Conservation (phyloP, 2,113 vertebrate species). For the Syngnathus floridae region DNA sequence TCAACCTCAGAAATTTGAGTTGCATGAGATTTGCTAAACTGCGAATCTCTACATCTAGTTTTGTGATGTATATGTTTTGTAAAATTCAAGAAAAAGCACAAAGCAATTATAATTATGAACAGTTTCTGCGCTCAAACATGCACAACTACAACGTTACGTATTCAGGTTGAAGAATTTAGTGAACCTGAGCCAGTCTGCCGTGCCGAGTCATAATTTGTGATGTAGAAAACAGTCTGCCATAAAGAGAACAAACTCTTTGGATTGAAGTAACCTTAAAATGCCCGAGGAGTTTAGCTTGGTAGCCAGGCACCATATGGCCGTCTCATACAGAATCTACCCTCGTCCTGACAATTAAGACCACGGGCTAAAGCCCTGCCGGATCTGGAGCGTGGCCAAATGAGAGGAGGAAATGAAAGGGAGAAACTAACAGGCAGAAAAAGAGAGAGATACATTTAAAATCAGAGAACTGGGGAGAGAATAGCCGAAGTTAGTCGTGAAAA, state of each 20-base stretch:
- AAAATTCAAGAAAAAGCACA: background rate
- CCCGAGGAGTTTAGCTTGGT: constrained; percentile 29
- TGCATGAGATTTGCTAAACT: background rate
- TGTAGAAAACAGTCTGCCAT: constrained; percentile 7
- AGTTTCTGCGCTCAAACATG: background rate
- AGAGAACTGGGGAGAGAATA: background rate
- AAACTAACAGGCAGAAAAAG: background rate
- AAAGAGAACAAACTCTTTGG: constrained; percentile 6
- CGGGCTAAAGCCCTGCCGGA: constrained; percentile 43
- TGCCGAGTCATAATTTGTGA: constrained; percentile 4
- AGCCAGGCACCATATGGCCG: constrained; percentile 51
- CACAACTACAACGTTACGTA: background rate
- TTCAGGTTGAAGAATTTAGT: background rate
- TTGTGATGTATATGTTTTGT: background rate
- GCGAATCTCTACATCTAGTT: background rate
- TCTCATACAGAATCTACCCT: constrained; percentile 37
- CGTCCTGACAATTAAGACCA: constrained; percentile 51
- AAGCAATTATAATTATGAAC: background rate
- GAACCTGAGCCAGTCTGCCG: background rate
- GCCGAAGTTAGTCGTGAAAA: background rate
- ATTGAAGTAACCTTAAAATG: constrained; percentile 21
- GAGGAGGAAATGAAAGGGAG: constrained; percentile 14
- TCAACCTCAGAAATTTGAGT: background rate
- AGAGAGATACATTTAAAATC: background rate
- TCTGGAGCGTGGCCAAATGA: constrained; percentile 47